phyloP scores from a whole-genome alignment of 2,113 vertebrate species.

The Tauraco erythrolophus region DNA sequence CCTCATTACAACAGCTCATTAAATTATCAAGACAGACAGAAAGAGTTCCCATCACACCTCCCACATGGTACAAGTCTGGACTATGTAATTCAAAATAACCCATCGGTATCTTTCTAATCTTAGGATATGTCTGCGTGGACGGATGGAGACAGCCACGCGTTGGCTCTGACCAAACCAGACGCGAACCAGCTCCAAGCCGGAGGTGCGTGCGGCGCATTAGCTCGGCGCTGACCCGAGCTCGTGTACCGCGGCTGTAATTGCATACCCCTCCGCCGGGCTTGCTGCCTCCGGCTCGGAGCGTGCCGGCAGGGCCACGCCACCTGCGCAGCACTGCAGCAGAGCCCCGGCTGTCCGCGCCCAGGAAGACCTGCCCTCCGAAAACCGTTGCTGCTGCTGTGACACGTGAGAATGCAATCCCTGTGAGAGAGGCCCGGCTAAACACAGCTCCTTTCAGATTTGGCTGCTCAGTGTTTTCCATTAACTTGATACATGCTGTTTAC shows the following conservation, averaged over 20 bases:
- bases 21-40: conserved; percentile 57
- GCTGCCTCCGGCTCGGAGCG: rapidly evolving
- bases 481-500: conserved; percentile 53
- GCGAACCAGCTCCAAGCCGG: neutral
- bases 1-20: conserved; percentile 60
- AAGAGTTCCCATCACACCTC: conserved; percentile 57
- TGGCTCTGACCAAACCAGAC: neutral
- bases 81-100: conserved; percentile 39
- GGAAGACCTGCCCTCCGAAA: neutral
- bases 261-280: neutral
- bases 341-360: rapidly evolving
- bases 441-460: neutral
- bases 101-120: neutral
- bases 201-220: rapidly evolving
- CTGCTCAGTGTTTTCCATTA: conserved; percentile 50
- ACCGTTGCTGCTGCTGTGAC: neutral
- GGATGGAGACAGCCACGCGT: neutral
- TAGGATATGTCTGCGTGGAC: neutral
- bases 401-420: neutral
- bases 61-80: conserved; percentile 27
- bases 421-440: neutral
- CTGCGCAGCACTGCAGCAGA: rapidly evolving
- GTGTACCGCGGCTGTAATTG: rapidly evolving
- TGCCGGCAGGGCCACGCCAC: rapidly evolving
- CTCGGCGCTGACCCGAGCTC: neutral